phyloP scores from a whole-genome alignment of 2,113 vertebrate genomes.

The Bostrychus sinensis region DNA sequence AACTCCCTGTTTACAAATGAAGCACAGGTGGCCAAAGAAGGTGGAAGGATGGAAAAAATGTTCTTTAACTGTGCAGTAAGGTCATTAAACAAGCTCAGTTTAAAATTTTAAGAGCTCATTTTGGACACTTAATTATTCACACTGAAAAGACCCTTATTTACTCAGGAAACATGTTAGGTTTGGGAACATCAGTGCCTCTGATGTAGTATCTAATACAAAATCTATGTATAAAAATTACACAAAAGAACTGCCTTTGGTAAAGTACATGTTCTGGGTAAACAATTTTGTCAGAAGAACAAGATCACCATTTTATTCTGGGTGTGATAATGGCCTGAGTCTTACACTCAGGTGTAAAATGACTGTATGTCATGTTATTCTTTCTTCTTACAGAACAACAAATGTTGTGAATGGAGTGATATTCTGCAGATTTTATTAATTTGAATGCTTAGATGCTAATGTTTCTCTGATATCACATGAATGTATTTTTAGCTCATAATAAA shows the following conservation, averaged over 20 bases:
- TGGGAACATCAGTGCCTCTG: neutral
- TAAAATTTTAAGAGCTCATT: slow-evolving; percentile 1
- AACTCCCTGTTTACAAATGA: slow-evolving; percentile 11
- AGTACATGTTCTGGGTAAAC: neutral
- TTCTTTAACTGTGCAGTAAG: slow-evolving; percentile 15
- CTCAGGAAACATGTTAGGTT: slow-evolving; percentile 15
- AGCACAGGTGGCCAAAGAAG: neutral
- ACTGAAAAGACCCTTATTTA: slow-evolving; percentile 15
- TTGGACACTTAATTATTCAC: neutral
- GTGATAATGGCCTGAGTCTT: neutral
- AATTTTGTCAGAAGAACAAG: neutral
- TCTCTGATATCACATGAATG: no score
- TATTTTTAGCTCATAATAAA: no score
- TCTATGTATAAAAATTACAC: no score
- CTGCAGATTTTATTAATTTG: neutral
- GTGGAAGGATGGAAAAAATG: slow-evolving; percentile 16
- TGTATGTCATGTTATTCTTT: neutral
- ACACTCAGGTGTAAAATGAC: neutral
- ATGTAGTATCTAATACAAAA: neutral
- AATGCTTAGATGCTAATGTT: neutral
- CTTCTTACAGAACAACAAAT: neutral
- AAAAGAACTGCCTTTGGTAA: neutral
- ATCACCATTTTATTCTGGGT: neutral
- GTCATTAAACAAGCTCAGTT: slow-evolving; percentile 17
- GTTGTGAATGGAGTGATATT: neutral